Evolutionary conservation across 2,888 invertebrate genomes (phyloP), one percentile per base, ranked within the genome.

Genomic region (Lydus trimaculatus): DNA sequence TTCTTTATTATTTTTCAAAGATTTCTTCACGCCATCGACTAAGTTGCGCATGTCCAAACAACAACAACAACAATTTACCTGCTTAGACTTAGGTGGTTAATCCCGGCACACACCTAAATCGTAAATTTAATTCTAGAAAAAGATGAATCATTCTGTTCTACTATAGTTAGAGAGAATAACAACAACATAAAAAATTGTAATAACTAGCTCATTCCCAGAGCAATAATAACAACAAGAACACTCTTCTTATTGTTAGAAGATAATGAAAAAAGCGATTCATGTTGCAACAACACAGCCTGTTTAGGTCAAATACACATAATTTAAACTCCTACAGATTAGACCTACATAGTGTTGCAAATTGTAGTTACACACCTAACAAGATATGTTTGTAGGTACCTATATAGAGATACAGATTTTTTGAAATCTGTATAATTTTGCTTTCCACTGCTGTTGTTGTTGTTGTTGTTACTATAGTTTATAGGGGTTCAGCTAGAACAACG

Each of bases 1-100:
- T 43, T 43, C 1, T 11, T 33, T 7, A 1, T 6, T 15, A 1
- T 39, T n/a, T 39, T n/a, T 39, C 39, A n/a, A 52, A 25, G 23
- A 52, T 52, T 52, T 52, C 25, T 48, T 52, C 23, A 52, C 23
- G 9, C 23, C 11, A 13, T 48, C 13, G 5, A 1, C 1, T 52
- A 23, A 11, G 13, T 43, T 52, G 52, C 52, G 52, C 52, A 52
- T 52, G 52, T 52, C 13, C 52, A 15, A 52, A 36, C 36, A 52
- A 52, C 52, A 52, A 36, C 36, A 52, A 52, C 52, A 52, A 52
- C 43, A 43, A 43, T 43, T 43, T 52, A 52, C 52, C 52, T 52
- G 52, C 11, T 52, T 25, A 52, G 25, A 52, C 25, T 25, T 52
- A 20, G 52, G 43, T 17, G 9, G 39, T 39, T 11, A 20, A 52